phyloP scores from a whole-genome alignment of 2,113 vertebrate genomes.

The Silurus meridionalis region DNA sequence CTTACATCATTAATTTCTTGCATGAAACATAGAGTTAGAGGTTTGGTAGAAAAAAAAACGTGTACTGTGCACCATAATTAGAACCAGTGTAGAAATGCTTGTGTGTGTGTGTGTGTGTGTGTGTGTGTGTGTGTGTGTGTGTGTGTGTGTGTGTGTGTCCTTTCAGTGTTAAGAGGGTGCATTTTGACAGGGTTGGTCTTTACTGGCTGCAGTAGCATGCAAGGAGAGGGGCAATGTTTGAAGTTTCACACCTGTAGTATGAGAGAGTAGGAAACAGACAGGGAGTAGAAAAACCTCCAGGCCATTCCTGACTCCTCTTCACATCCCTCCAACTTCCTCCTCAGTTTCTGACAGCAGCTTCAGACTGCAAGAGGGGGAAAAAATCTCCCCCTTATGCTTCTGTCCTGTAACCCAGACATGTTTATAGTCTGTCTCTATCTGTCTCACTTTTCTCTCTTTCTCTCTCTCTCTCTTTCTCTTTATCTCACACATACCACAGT shows the following conservation, averaged over 20 bases:
- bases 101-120: not conserved
- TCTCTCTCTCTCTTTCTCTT: conserved; percentile 1
- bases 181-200: conserved; percentile 51
- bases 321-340: conserved; percentile 39
- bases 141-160: conserved; percentile 26
- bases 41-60: not conserved
- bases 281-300: conserved; percentile 45
- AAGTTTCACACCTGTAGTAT: conserved; percentile 48
- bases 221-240: conserved; percentile 40
- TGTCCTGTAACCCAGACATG: conserved; percentile 47
- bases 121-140: conserved; percentile 16
- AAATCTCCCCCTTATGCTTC: conserved; percentile 33
- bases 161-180: conserved; percentile 18
- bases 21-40: not conserved
- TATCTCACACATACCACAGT: conserved; percentile 7
- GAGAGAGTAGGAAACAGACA: conserved; percentile 28
- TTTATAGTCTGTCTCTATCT: not conserved
- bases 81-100: not conserved
- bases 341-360: conserved; percentile 49
- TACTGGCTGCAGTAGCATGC: conserved; percentile 30
- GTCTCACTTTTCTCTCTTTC: not conserved
- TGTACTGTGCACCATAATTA: not conserved
- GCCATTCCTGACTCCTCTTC: conserved; percentile 42
- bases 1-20: not conserved
- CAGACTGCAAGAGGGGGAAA: conserved; percentile 31